phyloP scores from a whole-genome alignment of 1,140 invertebrate genomes.

The Holotrichia oblita region DNA sequence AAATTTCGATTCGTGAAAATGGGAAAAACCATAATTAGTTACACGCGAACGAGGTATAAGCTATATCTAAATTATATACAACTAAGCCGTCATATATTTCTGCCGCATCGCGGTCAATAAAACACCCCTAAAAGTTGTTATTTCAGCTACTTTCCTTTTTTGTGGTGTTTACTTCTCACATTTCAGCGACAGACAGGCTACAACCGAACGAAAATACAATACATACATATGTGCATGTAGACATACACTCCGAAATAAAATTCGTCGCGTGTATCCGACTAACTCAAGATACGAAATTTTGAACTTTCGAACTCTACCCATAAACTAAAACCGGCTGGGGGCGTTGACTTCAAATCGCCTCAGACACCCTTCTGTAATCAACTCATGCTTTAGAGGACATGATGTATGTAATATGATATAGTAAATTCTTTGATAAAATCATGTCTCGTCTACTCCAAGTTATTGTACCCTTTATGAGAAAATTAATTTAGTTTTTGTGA shows the following conservation, averaged over 20 bases:
- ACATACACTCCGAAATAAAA: no score
- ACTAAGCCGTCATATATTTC: neutral
- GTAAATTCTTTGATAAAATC: neutral
- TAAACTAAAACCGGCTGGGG: neutral
- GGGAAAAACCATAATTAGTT: no score
- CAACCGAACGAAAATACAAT: neutral
- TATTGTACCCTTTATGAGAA: no score
- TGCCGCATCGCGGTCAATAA: neutral
- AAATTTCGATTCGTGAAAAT: neutral
- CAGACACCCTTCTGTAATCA: constrained; percentile 6
- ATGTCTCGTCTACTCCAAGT: no score
- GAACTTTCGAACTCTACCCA: constrained; percentile 6
- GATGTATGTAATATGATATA: neutral
- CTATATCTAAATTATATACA: no score
- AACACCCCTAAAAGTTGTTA: neutral
- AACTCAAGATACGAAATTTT: neutral
- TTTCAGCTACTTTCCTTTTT: neutral
- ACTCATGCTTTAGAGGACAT: neutral
- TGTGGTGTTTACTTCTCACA: neutral
- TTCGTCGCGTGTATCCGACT: neutral
- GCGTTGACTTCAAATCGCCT: neutral
- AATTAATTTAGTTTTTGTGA: no score
- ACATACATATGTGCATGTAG: neutral
- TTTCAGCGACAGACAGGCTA: neutral
- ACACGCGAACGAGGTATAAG: no score